A percentile compares a stretch with the other conserved stretches of the same genome.
phyloP scores from a whole-genome alignment of 1,140 invertebrate species.

The Cydia fagiglandana region DNA sequence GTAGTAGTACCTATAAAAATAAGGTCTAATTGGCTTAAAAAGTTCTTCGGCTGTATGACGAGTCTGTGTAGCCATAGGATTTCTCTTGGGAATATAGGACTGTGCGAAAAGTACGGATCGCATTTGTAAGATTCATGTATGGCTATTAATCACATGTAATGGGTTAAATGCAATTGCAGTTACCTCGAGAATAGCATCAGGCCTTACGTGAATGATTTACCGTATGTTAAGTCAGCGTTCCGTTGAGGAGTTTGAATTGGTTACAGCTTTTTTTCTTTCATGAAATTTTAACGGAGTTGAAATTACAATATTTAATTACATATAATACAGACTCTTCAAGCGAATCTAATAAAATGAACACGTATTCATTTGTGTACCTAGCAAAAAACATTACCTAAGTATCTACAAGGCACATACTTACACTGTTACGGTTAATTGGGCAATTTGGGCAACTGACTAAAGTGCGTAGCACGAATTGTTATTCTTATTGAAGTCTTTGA shows the following conservation, averaged over 20 bases:
- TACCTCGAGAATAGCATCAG: conserved; percentile 24
- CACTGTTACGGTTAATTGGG: no score
- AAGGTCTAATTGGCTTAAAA: no score
- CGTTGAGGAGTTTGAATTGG: background rate
- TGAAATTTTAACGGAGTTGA: background rate
- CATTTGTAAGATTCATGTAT: conserved; percentile 47
- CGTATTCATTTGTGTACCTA: no score
- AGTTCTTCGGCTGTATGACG: no score
- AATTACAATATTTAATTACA: background rate
- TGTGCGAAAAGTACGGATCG: conserved; percentile 39
- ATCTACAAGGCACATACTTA: no score
- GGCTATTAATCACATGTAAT: conserved; percentile 49
- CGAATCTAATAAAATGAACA: background rate
- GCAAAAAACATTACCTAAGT: no score
- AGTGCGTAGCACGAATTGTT: no score
- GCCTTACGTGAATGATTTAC: conserved; percentile 29
- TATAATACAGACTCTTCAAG: background rate
- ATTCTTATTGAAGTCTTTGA: no score
- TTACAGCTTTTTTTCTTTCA: conserved; percentile 4
- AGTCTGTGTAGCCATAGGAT: background rate
- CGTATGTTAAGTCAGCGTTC: conserved; percentile 17
- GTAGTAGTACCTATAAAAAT: no score
- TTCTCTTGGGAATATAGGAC: conserved; percentile 1
- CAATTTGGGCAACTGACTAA: no score
- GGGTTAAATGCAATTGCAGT: conserved; percentile 34